Evolutionary conservation across 1,140 invertebrate genomes (phyloP).

Genomic region (Argopecten irradians): DNA sequence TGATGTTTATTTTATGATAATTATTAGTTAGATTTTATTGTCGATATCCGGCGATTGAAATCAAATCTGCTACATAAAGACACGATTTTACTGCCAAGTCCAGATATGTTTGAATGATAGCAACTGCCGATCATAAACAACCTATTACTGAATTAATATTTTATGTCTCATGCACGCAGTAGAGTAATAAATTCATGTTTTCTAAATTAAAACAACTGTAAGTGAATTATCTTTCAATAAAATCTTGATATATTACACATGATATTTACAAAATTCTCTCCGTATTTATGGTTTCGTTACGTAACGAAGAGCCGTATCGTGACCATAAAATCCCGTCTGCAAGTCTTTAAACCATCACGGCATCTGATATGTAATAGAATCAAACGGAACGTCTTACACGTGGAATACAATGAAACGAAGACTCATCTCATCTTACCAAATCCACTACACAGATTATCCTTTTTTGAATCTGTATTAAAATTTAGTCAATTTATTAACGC

Average conservation of each 20-base stretch:
- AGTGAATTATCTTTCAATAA: background rate
- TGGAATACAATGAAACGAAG: background rate
- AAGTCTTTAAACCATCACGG: background rate
- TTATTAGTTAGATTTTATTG: background rate
- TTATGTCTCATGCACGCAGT: background rate
- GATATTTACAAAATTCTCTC: slow-evolving; percentile 18
- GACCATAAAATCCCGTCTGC: background rate
- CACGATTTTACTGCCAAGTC: background rate
- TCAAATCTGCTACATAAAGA: background rate
- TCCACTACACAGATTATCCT: too few species aligned
- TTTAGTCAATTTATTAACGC: too few species aligned
- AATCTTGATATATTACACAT: background rate
- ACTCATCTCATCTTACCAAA: background rate
- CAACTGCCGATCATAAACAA: background rate
- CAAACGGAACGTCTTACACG: background rate
- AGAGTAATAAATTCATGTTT: background rate
- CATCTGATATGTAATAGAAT: background rate
- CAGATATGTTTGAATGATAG: background rate
- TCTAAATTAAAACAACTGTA: background rate
- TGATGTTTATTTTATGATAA: background rate
- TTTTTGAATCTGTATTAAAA: too few species aligned
- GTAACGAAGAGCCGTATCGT: background rate
- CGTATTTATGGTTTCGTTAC: background rate
- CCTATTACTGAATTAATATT: background rate
- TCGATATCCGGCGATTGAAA: background rate